Evolutionary conservation across 1,140 invertebrate species (phyloP), one percentile per base, ranked within the genome.

Genomic region (Pseudomyrmex flavicornis): DNA sequence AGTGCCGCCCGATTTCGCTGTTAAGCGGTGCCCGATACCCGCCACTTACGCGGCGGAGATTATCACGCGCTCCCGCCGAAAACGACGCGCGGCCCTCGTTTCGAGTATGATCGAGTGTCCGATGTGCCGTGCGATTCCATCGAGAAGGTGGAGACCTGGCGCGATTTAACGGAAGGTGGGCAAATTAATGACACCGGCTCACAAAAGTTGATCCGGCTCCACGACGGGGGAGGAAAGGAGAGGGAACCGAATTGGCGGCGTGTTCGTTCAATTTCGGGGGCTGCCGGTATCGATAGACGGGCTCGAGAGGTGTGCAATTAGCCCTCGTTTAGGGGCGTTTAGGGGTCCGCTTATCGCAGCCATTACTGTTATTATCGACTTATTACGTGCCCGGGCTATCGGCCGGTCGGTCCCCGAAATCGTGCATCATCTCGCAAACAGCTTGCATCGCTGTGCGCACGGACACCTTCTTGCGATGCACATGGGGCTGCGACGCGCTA

Each of bases 291-390:
- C 82, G 66, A 65, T 77, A 84, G 73, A 69, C 54, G 68, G 13
- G 17, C 65, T 65, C 35, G 84, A 85, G 73, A 89, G 89, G 72
- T 72, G 83, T 91, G 83, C 90, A 94, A 94, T 94, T 94, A 94
- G 91, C 86, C 91, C 93, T 94, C 93, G 90, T 94, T 94, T 94
- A 93, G 89, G 89, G 90, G 88, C 92, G 91, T 94, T 94, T 94
- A 94, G 91, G 88, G 86, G 44, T 52, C 88, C 90, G 85, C 91
- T 94, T 93, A 93, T 93, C 92, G 93, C 84, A 8, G 88, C 91
- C 91, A 94, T 94, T 93, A 92, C 91, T 90, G 91, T 92, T 92
- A 94, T 94, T 94, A 94, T 94, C 93, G 92, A 92, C 92, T 94
- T 93, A 93, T 94, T 94, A 94, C 91, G 88, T 85, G 20, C 59